A percentile compares a stretch with the other conserved stretches of the same genome.
Conservation (phyloP, 2,888 invertebrate species). For the Holacanthella duospinosa region DNA sequence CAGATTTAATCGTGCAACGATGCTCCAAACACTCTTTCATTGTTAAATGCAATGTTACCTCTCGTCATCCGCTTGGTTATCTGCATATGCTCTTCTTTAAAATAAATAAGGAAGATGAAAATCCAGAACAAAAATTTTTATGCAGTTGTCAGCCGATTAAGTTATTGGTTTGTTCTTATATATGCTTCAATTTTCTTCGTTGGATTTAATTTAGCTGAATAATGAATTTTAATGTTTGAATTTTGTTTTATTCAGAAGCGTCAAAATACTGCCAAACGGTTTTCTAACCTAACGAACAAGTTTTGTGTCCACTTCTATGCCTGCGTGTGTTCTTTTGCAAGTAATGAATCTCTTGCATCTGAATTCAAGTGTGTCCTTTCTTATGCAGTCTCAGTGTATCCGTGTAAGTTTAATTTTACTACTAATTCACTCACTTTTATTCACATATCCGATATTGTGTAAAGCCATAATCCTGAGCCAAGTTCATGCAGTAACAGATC, state of each 20-base stretch:
- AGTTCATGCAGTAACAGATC: neutral
- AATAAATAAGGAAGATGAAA: conserved; percentile 38
- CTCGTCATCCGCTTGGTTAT: conserved; percentile 58
- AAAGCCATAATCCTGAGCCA: neutral
- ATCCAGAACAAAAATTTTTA: conserved; percentile 48
- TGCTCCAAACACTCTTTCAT: conserved; percentile 61
- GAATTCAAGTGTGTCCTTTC: conserved; percentile 51
- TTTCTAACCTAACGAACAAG: conserved; percentile 27
- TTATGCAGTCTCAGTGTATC: conserved; percentile 7
- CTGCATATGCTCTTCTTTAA: conserved; percentile 55
- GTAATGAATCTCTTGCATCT: conserved; percentile 51
- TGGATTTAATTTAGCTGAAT: neutral
- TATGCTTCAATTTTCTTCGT: neutral
- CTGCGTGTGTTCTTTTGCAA: conserved; percentile 59
- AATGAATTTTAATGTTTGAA: neutral
- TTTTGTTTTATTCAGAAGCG: neutral
- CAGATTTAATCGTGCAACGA: conserved; percentile 48
- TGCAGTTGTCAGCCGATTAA: conserved; percentile 51
- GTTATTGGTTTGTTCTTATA: conserved; percentile 22
- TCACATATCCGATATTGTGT: too few species aligned
- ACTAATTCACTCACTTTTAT: too few species aligned
- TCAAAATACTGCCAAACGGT: neutral
- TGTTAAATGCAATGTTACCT: conserved; percentile 56
- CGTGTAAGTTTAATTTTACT: too few species aligned
- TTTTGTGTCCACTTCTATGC: conserved; percentile 61